These are phyloP conservation scores for Parazoanthus atlanticus DNA, from an alignment of 92 coral and sea anemone genomes.

Conservation along the genomic window DNA sequence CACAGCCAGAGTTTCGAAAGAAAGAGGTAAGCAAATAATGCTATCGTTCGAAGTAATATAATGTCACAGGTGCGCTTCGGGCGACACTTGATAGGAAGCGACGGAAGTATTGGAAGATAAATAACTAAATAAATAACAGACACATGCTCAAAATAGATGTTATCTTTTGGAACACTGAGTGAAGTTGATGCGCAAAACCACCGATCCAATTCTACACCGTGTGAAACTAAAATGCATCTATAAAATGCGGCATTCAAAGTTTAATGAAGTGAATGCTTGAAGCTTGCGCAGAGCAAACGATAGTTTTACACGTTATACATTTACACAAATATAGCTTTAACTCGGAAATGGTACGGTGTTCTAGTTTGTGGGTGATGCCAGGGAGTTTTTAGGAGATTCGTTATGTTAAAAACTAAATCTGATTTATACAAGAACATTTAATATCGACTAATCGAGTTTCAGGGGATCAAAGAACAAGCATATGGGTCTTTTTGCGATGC, in stretches of 20 bases:
- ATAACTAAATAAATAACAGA: background rate
- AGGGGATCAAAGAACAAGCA: too few species aligned
- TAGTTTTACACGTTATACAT: background rate
- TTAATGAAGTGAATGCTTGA: background rate
- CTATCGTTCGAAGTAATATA: background rate
- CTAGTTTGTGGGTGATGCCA: background rate
- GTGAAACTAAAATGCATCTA: background rate
- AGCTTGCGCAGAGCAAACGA: background rate
- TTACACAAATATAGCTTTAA: too few species aligned
- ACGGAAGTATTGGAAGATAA: background rate
- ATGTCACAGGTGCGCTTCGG: background rate
- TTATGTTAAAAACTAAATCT: background rate
- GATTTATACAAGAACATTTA: background rate
- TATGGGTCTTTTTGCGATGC: background rate
- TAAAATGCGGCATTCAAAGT: background rate
- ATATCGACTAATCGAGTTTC: background rate
- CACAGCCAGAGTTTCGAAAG: background rate
- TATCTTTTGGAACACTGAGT: too few species aligned
- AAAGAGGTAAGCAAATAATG: background rate
- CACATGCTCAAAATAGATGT: background rate
- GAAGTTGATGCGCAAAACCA: background rate
- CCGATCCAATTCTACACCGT: background rate
- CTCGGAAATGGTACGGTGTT: background rate
- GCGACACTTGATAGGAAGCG: background rate
- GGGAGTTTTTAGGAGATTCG: background rate